phyloP scores from a whole-genome alignment of 2,797 vertebrate genomes.

The Agapornis canus region DNA sequence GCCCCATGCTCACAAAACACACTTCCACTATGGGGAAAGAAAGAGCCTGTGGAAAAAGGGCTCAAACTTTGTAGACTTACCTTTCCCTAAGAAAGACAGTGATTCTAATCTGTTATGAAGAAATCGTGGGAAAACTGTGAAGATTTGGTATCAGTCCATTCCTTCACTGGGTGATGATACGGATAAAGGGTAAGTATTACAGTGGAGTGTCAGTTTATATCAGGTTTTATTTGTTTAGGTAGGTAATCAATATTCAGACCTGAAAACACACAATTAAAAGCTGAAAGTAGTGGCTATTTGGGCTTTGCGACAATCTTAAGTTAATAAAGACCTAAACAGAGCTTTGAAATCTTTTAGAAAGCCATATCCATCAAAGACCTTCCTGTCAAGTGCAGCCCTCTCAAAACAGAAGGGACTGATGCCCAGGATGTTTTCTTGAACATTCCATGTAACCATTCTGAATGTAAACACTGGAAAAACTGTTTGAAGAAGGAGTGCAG shows the following conservation, averaged over 20 bases:
- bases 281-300: neutral
- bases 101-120: neutral
- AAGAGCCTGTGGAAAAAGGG: neutral
- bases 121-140: neutral
- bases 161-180: neutral
- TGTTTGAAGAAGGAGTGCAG: neutral
- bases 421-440: neutral
- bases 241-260: neutral
- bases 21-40: neutral
- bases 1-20: accelerated
- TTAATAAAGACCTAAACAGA: neutral
- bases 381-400: neutral
- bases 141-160: accelerated
- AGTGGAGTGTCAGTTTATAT: neutral
- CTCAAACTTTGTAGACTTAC: neutral
- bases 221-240: neutral
- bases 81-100: neutral
- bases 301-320: neutral
- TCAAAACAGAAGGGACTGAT: neutral
- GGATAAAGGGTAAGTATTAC: neutral
- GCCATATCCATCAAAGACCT: neutral
- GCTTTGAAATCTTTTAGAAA: neutral
- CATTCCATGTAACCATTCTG: neutral
- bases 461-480: neutral
- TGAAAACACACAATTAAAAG: neutral